Evolutionary conservation across 2,888 invertebrate genomes (phyloP), one percentile per base, ranked within the genome.

Genomic region (Tillus elongatus): DNA sequence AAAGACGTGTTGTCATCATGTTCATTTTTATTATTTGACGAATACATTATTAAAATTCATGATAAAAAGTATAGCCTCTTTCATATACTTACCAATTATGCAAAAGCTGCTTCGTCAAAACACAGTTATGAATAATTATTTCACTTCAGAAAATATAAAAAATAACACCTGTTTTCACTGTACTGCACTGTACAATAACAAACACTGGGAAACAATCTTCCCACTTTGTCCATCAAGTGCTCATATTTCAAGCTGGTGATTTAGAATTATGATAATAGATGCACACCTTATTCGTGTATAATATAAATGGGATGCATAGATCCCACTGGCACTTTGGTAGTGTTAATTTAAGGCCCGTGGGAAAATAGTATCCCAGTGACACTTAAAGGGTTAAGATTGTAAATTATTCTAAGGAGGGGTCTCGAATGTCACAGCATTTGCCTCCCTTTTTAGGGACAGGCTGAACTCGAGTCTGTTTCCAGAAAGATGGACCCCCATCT

Each of bases 341-440:
- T n/a, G n/a, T 8, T 19, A 6, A 19, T n/a, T 8, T 8, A 19
- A 19, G 6, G 6, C 6, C 6, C 6, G 24, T 19, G 24, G 24
- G 24, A 19, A 19, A 19, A 19, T 19, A 19, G 24, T 19, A 6
- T 19, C 24, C 24, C 24, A n/a, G n/a, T 19, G n/a, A 6, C 24
- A 19, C 24, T 19, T 19, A 19, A 19, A 19, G 24, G 24, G 24
- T 19, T 19, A 19, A 19, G n/a, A 8, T 19, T n/a, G n/a, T n/a
- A n/a, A n/a, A n/a, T n/a, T n/a, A n/a, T n/a, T n/a, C n/a, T n/a
- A n/a, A n/a, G n/a, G n/a, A n/a, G n/a, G n/a, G n/a, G n/a, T n/a
- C n/a, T n/a, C n/a, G n/a, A n/a, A n/a, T n/a, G n/a, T n/a, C n/a
- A n/a, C n/a, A n/a, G n/a, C n/a, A n/a, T n/a, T n/a, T n/a, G n/a